These are phyloP conservation scores for Amiota minor DNA, from an alignment of 2,888 invertebrate genomes.

Conservation along the genomic window DNA sequence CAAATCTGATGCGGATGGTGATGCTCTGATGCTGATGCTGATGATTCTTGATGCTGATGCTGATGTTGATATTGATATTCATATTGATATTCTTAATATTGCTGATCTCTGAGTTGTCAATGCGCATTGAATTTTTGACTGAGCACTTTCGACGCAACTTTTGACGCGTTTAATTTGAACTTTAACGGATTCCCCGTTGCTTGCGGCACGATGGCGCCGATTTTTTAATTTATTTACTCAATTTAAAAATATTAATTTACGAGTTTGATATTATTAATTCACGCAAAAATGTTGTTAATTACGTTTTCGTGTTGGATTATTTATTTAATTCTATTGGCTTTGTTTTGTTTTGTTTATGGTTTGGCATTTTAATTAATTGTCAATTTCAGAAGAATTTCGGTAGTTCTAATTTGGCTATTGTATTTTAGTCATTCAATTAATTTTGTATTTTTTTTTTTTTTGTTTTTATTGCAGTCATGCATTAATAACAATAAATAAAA, in stretches of 20 bases:
- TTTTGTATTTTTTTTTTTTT: no score
- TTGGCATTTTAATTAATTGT: no score
- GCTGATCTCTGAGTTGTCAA: background rate
- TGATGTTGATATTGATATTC: background rate
- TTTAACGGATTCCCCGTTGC: slow-evolving; percentile 38
- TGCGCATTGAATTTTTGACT: background rate
- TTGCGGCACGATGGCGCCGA: slow-evolving; percentile 29
- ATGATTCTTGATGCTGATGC: background rate
- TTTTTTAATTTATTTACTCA: slow-evolving; percentile 9
- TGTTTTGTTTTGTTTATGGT: slow-evolving; percentile 26
- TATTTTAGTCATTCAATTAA: no score
- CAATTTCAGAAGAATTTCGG: no score
- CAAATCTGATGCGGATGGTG: background rate
- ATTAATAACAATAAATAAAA: no score
- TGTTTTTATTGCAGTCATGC: no score
- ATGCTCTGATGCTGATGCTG: background rate
- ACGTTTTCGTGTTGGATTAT: slow-evolving; percentile 44
- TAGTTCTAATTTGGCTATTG: no score
- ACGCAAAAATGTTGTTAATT: slow-evolving; percentile 51
- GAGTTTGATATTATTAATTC: slow-evolving; percentile 43
- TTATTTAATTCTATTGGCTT: background rate
- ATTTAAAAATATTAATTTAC: slow-evolving; percentile 50
- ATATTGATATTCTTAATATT: background rate
- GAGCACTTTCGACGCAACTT: background rate
- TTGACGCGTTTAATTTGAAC: slow-evolving; percentile 10